Conservation (phyloP, 2,888 invertebrate genomes). For the Metellina segmentata region DNA sequence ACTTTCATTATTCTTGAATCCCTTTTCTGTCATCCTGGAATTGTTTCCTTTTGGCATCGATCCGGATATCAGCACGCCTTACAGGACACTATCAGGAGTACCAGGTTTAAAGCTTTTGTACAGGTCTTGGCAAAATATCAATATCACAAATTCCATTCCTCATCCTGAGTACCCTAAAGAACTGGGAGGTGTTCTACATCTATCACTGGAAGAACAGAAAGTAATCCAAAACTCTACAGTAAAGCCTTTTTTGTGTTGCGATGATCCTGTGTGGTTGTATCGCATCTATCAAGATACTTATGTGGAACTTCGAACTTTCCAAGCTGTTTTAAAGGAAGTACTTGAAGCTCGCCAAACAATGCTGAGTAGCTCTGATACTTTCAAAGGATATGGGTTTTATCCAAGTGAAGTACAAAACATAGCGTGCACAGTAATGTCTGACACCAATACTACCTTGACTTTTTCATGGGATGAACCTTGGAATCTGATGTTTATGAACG, state of each 20-base stretch:
- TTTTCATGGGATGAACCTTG: constrained; percentile 75
- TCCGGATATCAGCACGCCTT: constrained; percentile 82
- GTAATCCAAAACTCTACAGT: constrained; percentile 79
- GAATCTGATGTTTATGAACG: constrained; percentile 70
- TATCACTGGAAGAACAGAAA: constrained; percentile 79
- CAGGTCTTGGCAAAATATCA: constrained; percentile 81
- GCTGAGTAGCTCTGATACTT: not conserved
- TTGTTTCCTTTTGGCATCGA: constrained; percentile 83
- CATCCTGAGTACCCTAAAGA: constrained; percentile 81
- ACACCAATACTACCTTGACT: constrained; percentile 2
- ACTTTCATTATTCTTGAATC: constrained; percentile 81
- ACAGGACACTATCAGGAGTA: constrained; percentile 81
- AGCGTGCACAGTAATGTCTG: constrained; percentile 7
- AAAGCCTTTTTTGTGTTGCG: constrained; percentile 82
- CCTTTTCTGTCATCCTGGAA: constrained; percentile 81
- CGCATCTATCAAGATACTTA: constrained; percentile 83
- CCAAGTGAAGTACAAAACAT: constrained; percentile 65
- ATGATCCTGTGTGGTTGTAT: constrained; percentile 82
- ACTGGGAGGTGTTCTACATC: constrained; percentile 81
- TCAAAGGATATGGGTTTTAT: constrained; percentile 1
- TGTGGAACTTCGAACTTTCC: constrained; percentile 79
- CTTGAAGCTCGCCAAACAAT: not conserved
- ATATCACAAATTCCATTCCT: constrained; percentile 79
- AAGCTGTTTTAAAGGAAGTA: constrained; percentile 18
- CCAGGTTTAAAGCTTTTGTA: constrained; percentile 81